A percentile compares a stretch with the other conserved stretches of the same genome.
These are phyloP conservation scores for Cyclophora punctaria DNA, from an alignment of 2,888 invertebrate genomes.

Conservation along the genomic window DNA sequence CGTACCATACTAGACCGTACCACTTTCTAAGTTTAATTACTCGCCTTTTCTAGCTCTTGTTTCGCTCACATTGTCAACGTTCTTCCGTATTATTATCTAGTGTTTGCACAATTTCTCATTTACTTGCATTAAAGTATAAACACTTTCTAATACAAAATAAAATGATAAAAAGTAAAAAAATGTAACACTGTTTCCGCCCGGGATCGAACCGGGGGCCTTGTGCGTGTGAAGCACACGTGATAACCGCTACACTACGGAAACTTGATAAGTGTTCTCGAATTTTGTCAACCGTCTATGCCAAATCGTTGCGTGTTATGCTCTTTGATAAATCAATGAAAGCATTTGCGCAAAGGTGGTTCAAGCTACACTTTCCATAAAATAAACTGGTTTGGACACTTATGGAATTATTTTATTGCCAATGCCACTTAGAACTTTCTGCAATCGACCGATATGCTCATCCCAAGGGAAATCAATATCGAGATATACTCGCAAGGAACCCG, in stretches of 20 bases:
- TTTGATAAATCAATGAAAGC: too few relatives aligned
- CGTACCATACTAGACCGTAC: conserved; percentile 45
- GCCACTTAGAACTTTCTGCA: too few relatives aligned
- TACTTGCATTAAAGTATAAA: conserved; percentile 6
- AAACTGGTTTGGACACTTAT: too few relatives aligned
- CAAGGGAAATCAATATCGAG: too few relatives aligned
- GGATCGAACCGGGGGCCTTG: conserved; percentile 83
- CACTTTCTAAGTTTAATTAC: conserved; percentile 65
- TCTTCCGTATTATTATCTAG: conserved; percentile 57
- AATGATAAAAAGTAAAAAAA: neutral
- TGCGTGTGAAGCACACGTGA: conserved; percentile 88
- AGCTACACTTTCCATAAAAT: too few relatives aligned
- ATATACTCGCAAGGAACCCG: too few relatives aligned
- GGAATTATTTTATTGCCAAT: too few relatives aligned
- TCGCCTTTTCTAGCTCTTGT: conserved; percentile 48
- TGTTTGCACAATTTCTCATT: conserved; percentile 26
- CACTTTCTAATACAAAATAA: too few relatives aligned
- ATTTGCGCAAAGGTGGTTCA: too few relatives aligned
- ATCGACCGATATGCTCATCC: too few relatives aligned
- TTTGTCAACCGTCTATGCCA: too few relatives aligned
- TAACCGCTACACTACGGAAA: conserved; percentile 86
- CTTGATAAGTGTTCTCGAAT: conserved; percentile 19
- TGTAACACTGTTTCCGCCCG: conserved; percentile 76
- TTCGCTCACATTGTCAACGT: conserved; percentile 51
- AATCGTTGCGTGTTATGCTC: too few relatives aligned